These are phyloP conservation scores for Microctenopoma stevenorrisi DNA, from an alignment of 2,797 vertebrate species.

Conservation along the genomic window DNA sequence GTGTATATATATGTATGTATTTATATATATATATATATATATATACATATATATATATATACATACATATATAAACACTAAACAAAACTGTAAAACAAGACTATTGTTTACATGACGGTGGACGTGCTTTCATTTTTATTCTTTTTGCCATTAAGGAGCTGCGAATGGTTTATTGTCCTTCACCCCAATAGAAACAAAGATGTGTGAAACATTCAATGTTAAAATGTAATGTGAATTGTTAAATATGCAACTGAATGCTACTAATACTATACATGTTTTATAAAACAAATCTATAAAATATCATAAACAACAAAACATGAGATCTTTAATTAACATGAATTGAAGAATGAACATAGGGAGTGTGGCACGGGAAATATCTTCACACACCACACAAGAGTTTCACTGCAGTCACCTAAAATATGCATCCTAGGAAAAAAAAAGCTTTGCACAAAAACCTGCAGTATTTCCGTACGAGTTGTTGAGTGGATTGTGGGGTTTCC, in stretches of 20 bases:
- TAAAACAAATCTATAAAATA: slow-evolving; percentile 4
- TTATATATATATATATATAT: too few relatives aligned
- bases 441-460: slow-evolving; percentile 22
- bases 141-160: slow-evolving; percentile 15
- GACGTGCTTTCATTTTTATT: background rate
- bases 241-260: background rate
- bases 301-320: slow-evolving; percentile 33
- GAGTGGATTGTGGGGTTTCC: slow-evolving; percentile 39
- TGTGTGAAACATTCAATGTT: background rate
- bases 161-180: slow-evolving; percentile 6
- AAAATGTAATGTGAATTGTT: background rate
- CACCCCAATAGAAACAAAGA: background rate
- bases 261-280: too few relatives aligned
- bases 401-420: slow-evolving; percentile 51
- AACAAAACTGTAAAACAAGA: background rate
- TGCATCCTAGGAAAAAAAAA: slow-evolving; percentile 23
- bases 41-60: too few relatives aligned
- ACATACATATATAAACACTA: too few relatives aligned
- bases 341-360: slow-evolving; percentile 31
- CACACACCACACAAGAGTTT: slow-evolving; percentile 43
- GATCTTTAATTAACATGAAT: slow-evolving; percentile 44
- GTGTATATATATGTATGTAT: background rate
- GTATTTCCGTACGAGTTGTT: slow-evolving; percentile 18
- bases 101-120: background rate
- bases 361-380: slow-evolving; percentile 23